phyloP scores from a whole-genome alignment of 2,797 vertebrate genomes.

The Sitta carolinensis region DNA sequence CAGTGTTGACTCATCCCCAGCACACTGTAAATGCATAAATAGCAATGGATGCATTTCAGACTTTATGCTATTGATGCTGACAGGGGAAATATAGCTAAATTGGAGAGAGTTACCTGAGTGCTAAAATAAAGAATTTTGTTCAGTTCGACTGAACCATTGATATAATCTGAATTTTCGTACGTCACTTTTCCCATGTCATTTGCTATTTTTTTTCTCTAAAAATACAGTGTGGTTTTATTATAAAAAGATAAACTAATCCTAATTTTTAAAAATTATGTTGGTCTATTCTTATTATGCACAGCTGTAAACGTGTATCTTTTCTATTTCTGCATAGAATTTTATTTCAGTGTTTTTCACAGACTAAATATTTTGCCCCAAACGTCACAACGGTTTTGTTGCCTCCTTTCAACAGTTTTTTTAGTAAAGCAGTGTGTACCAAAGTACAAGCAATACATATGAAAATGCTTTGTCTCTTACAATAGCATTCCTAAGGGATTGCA shows the following conservation, averaged over 20 bases:
- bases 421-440: not conserved
- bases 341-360: not conserved
- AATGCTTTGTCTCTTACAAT: not conserved
- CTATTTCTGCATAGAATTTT: not conserved
- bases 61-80: not conserved
- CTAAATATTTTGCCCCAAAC: conserved; percentile 18
- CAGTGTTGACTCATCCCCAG: not conserved
- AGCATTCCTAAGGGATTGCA: not conserved
- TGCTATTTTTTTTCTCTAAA: not conserved
- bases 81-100: not conserved
- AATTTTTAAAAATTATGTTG: not conserved
- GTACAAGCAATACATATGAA: not conserved
- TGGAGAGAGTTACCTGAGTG: not conserved
- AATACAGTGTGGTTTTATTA: not conserved
- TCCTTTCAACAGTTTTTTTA: not conserved
- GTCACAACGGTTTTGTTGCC: not conserved
- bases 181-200: not conserved
- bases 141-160: not conserved
- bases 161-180: not conserved
- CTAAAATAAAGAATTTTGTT: not conserved
- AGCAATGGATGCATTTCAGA: not conserved
- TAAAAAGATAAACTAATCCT: not conserved
- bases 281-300: not conserved
- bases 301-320: not conserved
- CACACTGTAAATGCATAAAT: not conserved